Evolutionary conservation across 2,888 invertebrate genomes (phyloP).

Genomic region (Xiphydria camelus): DNA sequence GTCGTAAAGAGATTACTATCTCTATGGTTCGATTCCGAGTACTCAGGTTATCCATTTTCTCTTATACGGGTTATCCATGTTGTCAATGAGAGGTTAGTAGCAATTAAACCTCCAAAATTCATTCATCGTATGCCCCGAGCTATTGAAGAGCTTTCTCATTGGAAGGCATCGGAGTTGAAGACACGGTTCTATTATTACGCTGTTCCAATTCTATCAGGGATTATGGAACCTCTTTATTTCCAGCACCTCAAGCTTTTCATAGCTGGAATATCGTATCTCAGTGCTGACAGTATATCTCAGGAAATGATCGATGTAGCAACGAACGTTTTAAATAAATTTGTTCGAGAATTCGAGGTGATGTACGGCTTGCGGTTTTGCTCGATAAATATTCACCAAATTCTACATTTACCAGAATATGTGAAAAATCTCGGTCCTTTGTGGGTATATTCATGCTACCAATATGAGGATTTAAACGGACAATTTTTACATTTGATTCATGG

Average conservation of each 20-base stretch:
- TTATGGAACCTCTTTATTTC: constrained; percentile 16
- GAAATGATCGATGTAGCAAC: constrained; percentile 8
- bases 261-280: constrained; percentile 14
- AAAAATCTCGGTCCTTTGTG: constrained; percentile 17
- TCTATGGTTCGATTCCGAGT: constrained; percentile 16
- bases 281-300: constrained; percentile 8
- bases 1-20: constrained; percentile 20
- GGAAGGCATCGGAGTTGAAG: constrained; percentile 28
- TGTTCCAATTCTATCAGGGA: constrained; percentile 13
- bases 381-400: constrained; percentile 16
- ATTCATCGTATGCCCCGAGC: constrained; percentile 22
- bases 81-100: constrained; percentile 12
- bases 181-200: constrained; percentile 22
- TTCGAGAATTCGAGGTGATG: constrained; percentile 14
- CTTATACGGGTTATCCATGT: constrained; percentile 12
- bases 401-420: constrained; percentile 18
- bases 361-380: constrained; percentile 15
- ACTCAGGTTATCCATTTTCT: constrained; percentile 12
- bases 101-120: constrained; percentile 25
- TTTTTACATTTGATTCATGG: constrained; percentile 18
- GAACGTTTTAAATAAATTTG: constrained; percentile 13
- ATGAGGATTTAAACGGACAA: constrained; percentile 23
- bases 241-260: constrained; percentile 14
- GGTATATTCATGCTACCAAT: constrained; percentile 18
- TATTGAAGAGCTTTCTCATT: constrained; percentile 17